Conservation (phyloP, 1,140 invertebrate genomes). For the Zaprionus capensis region DNA sequence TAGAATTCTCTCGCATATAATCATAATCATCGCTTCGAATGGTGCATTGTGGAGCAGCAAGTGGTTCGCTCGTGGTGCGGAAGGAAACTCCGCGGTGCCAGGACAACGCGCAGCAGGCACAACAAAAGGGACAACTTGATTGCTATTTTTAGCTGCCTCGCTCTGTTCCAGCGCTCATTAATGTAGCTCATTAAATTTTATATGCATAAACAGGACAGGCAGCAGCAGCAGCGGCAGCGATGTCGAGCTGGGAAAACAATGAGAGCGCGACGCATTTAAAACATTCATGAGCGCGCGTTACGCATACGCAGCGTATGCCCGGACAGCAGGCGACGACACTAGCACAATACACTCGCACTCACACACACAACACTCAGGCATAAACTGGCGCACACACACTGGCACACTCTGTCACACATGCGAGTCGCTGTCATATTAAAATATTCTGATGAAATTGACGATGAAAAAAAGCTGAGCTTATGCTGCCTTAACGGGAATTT, state of each 20-base stretch:
- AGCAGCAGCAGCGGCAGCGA: conserved; percentile 2
- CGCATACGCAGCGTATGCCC: conserved; percentile 54
- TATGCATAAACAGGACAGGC: conserved; percentile 60
- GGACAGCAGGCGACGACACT: background rate
- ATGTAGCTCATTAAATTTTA: conserved; percentile 78
- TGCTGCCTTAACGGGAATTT: conserved; percentile 4
- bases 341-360: background rate
- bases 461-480: conserved; percentile 7
- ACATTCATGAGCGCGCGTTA: conserved; percentile 65
- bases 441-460: conserved; percentile 7
- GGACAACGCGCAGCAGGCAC: conserved; percentile 9
- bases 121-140: conserved; percentile 38
- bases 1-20: conserved; percentile 67
- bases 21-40: conserved; percentile 36
- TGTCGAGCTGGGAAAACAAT: conserved; percentile 34
- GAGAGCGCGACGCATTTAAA: conserved; percentile 50
- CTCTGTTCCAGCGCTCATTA: conserved; percentile 51
- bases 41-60: conserved; percentile 21
- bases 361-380: background rate
- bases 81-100: background rate
- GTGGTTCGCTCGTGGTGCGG: background rate
- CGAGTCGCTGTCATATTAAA: conserved; percentile 7
- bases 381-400: background rate
- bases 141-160: conserved; percentile 65
- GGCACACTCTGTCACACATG: background rate